A percentile compares a stretch with the other conserved stretches of the same genome.
phyloP scores from a whole-genome alignment of 2,888 invertebrate genomes.

The Aphrophora alni region DNA sequence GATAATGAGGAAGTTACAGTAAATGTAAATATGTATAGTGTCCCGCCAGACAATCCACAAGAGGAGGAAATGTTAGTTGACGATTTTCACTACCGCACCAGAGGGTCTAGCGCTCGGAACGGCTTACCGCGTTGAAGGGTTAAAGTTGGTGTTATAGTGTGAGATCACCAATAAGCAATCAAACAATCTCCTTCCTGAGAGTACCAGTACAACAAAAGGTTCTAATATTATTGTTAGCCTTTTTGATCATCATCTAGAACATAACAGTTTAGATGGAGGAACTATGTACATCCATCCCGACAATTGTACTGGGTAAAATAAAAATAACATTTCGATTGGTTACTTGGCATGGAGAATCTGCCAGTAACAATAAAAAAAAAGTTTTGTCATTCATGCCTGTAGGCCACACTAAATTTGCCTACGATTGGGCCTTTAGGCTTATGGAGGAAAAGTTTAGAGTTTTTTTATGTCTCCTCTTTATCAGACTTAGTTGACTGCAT shows the following conservation, averaged over 20 bases:
- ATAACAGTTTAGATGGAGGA: conserved; percentile 18
- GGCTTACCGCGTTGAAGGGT: too few species aligned
- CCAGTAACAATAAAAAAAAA: not conserved
- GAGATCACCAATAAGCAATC: conserved; percentile 34
- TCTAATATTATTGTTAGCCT: conserved; percentile 29
- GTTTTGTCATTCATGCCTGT: not conserved
- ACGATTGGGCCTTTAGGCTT: not conserved
- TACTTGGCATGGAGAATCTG: not conserved
- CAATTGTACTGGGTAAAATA: conserved; percentile 41
- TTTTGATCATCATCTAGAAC: conserved; percentile 28
- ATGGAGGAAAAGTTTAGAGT: not conserved
- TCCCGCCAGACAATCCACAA: too few species aligned
- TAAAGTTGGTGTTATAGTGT: conserved; percentile 42
- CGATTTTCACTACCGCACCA: too few species aligned
- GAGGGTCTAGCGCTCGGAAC: too few species aligned
- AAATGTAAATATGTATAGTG: too few species aligned
- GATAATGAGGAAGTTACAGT: too few species aligned
- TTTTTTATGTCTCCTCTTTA: not conserved
- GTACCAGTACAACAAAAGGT: conserved; percentile 31
- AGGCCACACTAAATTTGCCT: not conserved
- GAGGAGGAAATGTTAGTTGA: too few species aligned
- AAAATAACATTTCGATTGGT: conserved; percentile 34
- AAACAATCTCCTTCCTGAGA: conserved; percentile 40
- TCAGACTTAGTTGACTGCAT: not conserved
- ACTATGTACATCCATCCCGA: conserved; percentile 35